phyloP scores from a whole-genome alignment of 2,797 vertebrate genomes.

The Tangara arthus region DNA sequence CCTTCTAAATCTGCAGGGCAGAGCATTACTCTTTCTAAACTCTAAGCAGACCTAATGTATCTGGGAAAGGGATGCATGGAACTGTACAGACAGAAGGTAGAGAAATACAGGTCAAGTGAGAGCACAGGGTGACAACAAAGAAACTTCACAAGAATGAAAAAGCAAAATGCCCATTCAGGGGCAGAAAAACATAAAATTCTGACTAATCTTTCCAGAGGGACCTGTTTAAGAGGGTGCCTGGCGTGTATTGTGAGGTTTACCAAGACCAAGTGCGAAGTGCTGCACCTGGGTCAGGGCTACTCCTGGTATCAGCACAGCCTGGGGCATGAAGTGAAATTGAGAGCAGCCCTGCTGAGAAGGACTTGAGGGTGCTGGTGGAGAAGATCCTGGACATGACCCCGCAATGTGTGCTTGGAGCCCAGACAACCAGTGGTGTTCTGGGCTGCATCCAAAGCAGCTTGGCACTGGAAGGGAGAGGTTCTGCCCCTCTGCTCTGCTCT shows the following conservation, averaged over 20 bases:
- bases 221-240: not conserved
- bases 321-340: not conserved
- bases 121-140: not conserved
- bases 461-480: not conserved
- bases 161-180: not conserved
- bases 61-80: not conserved
- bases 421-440: rapidly evolving
- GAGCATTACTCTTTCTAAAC: not conserved
- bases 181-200: not conserved
- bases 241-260: not conserved
- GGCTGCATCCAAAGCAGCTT: not conserved
- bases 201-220: not conserved
- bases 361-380: not conserved
- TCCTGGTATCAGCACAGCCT: too few relatives aligned
- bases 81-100: not conserved
- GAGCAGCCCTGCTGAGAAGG: not conserved
- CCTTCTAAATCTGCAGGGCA: not conserved
- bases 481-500: not conserved
- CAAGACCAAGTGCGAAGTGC: not conserved
- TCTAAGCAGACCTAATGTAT: not conserved
- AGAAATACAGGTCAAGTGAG: not conserved
- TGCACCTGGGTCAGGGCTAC: not conserved
- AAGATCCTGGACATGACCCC: not conserved
- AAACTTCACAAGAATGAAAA: not conserved
- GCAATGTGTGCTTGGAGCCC: not conserved